Conservation (phyloP, 1,140 invertebrate genomes). For the Leptopilina clavipes region DNA sequence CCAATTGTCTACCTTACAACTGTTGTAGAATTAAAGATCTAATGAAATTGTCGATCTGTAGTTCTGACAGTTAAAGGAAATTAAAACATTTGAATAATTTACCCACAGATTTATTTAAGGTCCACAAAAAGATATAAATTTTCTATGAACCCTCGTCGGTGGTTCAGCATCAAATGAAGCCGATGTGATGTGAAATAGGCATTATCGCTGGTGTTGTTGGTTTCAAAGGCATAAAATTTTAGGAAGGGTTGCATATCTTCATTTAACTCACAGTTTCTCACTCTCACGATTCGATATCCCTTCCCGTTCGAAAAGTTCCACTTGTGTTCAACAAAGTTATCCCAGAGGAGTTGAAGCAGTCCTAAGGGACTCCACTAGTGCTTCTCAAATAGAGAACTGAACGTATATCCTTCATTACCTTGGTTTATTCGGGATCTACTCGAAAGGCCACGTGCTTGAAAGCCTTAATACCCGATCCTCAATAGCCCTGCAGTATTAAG, state of each 20-base stretch:
- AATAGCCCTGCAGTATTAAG: neutral
- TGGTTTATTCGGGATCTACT: constrained; percentile 28
- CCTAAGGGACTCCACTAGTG: constrained; percentile 11
- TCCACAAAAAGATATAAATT: constrained; percentile 20
- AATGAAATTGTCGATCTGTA: neutral
- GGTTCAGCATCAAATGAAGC: neutral
- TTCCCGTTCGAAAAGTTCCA: constrained; percentile 5
- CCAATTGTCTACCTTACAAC: too few relatives aligned
- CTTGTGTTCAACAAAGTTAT: constrained; percentile 11
- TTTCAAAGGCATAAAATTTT: neutral
- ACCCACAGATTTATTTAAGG: neutral
- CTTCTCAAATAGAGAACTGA: constrained; percentile 19
- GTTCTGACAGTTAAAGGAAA: neutral
- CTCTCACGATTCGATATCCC: constrained; percentile 7
- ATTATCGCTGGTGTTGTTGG: constrained; percentile 1
- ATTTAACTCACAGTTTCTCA: constrained; percentile 31
- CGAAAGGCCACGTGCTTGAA: constrained; percentile 28
- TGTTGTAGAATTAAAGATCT: too few relatives aligned
- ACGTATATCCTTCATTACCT: constrained; percentile 27
- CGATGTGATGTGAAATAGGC: constrained; percentile 5
- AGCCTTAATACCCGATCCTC: neutral
- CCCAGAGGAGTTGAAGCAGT: neutral
- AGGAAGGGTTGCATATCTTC: constrained; percentile 8
- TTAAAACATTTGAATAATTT: neutral
- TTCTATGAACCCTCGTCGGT: neutral